Conservation (phyloP, 2,113 vertebrate genomes). For the human (Homo sapiens) region GRCh38 chr18:56196501-56197000, state of each 20-base stretch:
- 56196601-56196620: slow-evolving; percentile 47
- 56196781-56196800: slow-evolving; percentile 80
- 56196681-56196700: slow-evolving; percentile 76
- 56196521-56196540: not conserved
- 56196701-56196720: slow-evolving; percentile 65
- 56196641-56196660: not conserved
- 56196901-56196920: slow-evolving; percentile 68
- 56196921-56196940: slow-evolving; percentile 72
- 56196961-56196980: slow-evolving; percentile 74
- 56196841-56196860: slow-evolving; percentile 78
- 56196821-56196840: slow-evolving; percentile 74
- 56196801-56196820: slow-evolving; percentile 80
- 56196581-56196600: slow-evolving; percentile 40
- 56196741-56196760: slow-evolving; percentile 78
- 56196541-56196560: not conserved
- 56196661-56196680: slow-evolving; percentile 60
- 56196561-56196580: not conserved
- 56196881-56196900: slow-evolving; percentile 67
- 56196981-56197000: slow-evolving; percentile 60
- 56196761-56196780: slow-evolving; percentile 78
- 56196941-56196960: slow-evolving; percentile 76
- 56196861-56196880: slow-evolving; percentile 69
- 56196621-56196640: not conserved
- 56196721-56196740: slow-evolving; percentile 63
- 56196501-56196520: not conserved